These are phyloP conservation scores for Rallus limicola DNA, from an alignment of 2,113 vertebrate genomes.

Conservation along the genomic window DNA sequence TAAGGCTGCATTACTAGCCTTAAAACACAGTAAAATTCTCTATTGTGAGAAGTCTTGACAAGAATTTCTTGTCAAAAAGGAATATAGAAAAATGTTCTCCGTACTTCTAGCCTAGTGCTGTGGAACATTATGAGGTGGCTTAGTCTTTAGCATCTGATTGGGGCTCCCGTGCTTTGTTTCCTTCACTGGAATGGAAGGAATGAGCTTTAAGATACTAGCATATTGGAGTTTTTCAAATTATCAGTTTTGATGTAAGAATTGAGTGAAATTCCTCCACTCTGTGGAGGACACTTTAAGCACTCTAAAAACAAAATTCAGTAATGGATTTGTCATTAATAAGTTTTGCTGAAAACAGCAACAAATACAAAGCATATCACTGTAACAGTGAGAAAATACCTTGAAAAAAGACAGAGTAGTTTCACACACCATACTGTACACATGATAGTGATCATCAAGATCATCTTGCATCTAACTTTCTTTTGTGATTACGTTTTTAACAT, in stretches of 20 bases:
- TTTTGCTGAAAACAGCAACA: background rate
- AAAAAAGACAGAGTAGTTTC: background rate
- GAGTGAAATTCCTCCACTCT: background rate
- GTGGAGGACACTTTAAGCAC: background rate
- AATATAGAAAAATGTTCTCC: background rate
- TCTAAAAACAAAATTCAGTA: background rate
- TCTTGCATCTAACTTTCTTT: background rate
- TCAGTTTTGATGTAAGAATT: background rate
- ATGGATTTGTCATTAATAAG: background rate
- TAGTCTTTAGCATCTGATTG: background rate
- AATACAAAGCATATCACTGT: background rate
- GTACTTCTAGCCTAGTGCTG: background rate
- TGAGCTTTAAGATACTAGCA: background rate
- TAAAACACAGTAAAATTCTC: background rate
- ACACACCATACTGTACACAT: background rate
- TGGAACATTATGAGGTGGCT: background rate
- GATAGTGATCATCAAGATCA: background rate
- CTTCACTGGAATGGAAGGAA: background rate
- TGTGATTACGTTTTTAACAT: background rate
- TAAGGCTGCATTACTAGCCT: background rate
- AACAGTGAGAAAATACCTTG: background rate
- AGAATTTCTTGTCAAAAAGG: background rate
- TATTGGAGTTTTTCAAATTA: background rate
- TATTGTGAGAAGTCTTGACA: background rate
- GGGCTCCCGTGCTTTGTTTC: background rate